Evolutionary conservation across 2,797 vertebrate genomes (phyloP), one percentile per base, ranked within the genome.

Genomic region (Takifugu ocellatus): DNA sequence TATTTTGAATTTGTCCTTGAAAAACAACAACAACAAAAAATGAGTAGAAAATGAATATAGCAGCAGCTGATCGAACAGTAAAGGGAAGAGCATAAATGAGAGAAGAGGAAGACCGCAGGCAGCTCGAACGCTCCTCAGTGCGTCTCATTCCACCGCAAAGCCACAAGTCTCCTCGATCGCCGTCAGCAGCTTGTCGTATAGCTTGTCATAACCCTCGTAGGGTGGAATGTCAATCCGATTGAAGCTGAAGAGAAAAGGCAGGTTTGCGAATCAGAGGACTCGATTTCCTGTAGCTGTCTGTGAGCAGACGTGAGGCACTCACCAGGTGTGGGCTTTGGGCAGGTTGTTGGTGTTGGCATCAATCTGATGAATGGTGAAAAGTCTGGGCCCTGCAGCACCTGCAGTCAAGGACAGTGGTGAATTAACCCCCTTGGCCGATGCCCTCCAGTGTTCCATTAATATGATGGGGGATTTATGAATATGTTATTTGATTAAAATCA

Each of bases 291-390:
- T 25, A 2, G n/a, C 21, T 0, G 10, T 48, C 5, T n/a, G 26
- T 4, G 0, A 25, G 12, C 2, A 26, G 0, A 58, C 2, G 29
- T 0, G 53, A 4, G 36, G 43, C 6, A 61, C 68, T 46, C 74
- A 98, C 96, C 96, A 99, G 25, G 97, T 99, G 49, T 99, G 97
- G 67, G 97, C 97, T 90, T 99, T 98, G 21, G 97, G 97, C 84
- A 99, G 75, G 54, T 99, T 97, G 65, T 99, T 95, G 51, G 95
- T 91, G 88, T 93, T 97, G 75, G 96, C 96, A 51, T 99, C 97
- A 1, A 99, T 98, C 91, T 98, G 95, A 86, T 98, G 97, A 54
- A 99, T 98, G 66, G 97, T 99, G 68, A 99, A 99, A 70, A 98
- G 93, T 46, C 97, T 90, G 3, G 96, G 97, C 16, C 97, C 97